Evolutionary conservation across 2,888 invertebrate species (phyloP).

Genomic region (Cheilosia soror): DNA sequence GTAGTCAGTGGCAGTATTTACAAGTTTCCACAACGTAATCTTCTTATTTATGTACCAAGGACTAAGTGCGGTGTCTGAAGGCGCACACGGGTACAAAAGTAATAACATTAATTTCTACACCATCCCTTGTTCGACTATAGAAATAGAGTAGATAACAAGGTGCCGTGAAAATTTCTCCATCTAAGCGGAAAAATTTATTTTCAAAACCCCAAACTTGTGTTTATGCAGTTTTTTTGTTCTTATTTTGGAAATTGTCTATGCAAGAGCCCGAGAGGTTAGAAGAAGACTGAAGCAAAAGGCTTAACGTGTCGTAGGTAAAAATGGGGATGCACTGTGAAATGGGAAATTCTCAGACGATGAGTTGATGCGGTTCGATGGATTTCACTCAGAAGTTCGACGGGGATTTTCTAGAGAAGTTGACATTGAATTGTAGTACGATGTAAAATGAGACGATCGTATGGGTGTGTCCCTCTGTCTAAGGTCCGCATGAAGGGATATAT

Average conservation of each 20-base stretch:
- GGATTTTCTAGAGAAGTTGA: too few relatives aligned
- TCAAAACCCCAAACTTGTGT: constrained; percentile 57
- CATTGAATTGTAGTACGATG: too few relatives aligned
- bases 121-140: constrained; percentile 37
- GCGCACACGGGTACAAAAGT: constrained; percentile 74
- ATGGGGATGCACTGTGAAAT: constrained; percentile 25
- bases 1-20: constrained; percentile 74
- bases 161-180: constrained; percentile 69
- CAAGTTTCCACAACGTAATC: constrained; percentile 77
- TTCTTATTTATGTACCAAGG: constrained; percentile 77
- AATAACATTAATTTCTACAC: constrained; percentile 77
- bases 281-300: constrained; percentile 29
- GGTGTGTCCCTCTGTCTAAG: too few relatives aligned
- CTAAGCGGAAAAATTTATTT: constrained; percentile 72
- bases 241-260: constrained; percentile 23
- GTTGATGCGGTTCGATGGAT: constrained; percentile 49
- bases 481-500: too few relatives aligned
- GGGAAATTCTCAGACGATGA: background rate
- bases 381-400: background rate
- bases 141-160: constrained; percentile 38
- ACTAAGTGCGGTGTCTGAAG: constrained; percentile 75
- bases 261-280: constrained; percentile 35
- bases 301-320: constrained; percentile 34
- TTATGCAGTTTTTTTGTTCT: constrained; percentile 30
- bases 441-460: too few relatives aligned